phyloP scores from a whole-genome alignment of 2,797 vertebrate genomes.

The Macropodus opercularis region DNA sequence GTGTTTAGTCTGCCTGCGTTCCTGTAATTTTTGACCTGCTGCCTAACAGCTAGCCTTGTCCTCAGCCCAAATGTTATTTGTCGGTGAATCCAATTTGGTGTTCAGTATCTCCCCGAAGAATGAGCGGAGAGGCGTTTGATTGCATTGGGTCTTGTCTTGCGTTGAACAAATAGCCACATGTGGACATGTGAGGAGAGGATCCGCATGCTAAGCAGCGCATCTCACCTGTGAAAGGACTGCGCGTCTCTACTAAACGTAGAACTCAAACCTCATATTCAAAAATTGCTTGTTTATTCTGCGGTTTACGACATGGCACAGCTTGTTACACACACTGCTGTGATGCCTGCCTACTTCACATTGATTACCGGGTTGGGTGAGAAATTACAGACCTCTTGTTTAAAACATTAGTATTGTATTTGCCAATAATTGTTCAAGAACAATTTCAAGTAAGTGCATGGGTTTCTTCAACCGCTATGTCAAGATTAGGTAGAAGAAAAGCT shows the following conservation, averaged over 20 bases:
- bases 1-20: conserved; percentile 10
- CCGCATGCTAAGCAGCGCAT: conserved; percentile 52
- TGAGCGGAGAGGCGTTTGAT: conserved; percentile 56
- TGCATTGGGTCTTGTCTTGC: conserved; percentile 64
- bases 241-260: too few relatives aligned
- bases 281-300: too few relatives aligned
- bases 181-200: conserved; percentile 42
- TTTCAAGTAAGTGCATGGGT: background rate
- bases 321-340: too few relatives aligned
- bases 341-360: too few relatives aligned
- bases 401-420: too few relatives aligned
- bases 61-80: conserved; percentile 68
- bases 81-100: conserved; percentile 71
- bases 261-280: too few relatives aligned
- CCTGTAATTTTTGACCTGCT: conserved; percentile 55
- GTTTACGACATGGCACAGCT: too few relatives aligned
- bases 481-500: background rate
- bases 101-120: conserved; percentile 58
- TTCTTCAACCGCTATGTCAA: conserved; percentile 1
- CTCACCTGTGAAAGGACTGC: conserved; percentile 34
- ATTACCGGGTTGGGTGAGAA: too few relatives aligned
- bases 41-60: conserved; percentile 56
- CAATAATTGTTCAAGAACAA: too few relatives aligned
- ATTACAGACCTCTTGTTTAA: too few relatives aligned
- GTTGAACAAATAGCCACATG: conserved; percentile 66